Evolutionary conservation across 2,888 invertebrate genomes (phyloP), one percentile per base, ranked within the genome.

Genomic region (Empis livida): DNA sequence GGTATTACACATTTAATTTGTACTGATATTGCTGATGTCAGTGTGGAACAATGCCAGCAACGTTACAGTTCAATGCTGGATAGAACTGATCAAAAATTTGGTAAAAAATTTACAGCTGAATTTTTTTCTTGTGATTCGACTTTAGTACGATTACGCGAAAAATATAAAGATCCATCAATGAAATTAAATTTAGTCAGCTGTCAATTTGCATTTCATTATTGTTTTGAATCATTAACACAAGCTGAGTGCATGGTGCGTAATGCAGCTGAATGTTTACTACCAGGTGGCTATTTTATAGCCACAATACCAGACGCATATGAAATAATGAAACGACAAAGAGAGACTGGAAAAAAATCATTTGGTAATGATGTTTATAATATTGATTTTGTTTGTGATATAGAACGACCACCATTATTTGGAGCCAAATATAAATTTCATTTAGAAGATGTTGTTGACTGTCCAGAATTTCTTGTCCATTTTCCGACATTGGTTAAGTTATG

Each of bases 171-270:
- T 66, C 79, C 85, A 2, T 81, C 83, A 17, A 77, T 84, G 49
- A 77, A 79, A 57, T 78, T 97, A 59, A 90, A 99, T 67, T 62
- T 99, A 39, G 90, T 90, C 1, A 95, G 94, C 64, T 95, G 95
- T 64, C 99, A 99, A 70, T 99, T 99, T 77, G 91, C 95, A 17
- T 85, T 99, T 64, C 99, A 99, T 71, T 99, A 99, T 63, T 84
- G 88, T 61, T 96, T 95, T 69, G 93, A 94, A 69, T 85, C 87
- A 49, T 69, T 91, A 50, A 69, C 74, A 5, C 94, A 96, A 71
- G 94, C 94, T 1, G 82, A 90, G 61, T 82, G 84, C 62, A 93
- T 97, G 92, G 71, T 99, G 9, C 78, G 78, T 50, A 99, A 99
- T 72, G 89, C 89, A 10, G 82, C 92, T 9, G 94, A 94, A 64